These are phyloP conservation scores for Drosophila fuyamai DNA, from an alignment of 1,140 invertebrate species.

Conservation along the genomic window DNA sequence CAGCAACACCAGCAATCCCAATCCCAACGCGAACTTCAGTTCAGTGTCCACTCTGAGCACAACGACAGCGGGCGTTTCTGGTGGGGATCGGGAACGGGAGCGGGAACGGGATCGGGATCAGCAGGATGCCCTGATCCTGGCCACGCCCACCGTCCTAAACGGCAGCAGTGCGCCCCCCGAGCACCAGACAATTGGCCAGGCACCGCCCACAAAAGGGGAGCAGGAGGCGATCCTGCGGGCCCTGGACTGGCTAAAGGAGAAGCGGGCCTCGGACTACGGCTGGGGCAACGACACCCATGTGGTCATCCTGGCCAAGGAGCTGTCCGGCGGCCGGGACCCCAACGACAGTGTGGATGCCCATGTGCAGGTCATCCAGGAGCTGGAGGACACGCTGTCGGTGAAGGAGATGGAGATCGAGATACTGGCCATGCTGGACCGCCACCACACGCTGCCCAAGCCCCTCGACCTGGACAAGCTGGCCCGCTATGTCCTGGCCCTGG, in stretches of 20 bases:
- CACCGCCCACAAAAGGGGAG: constrained; percentile 85
- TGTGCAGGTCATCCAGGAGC: constrained; percentile 78
- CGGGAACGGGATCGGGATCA: neutral
- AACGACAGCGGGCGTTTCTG: neutral
- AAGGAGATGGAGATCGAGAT: constrained; percentile 94
- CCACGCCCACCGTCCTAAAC: constrained; percentile 22
- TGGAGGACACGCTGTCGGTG: constrained; percentile 91
- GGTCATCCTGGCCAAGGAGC: constrained; percentile 88
- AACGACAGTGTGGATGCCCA: constrained; percentile 84
- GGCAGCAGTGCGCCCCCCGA: constrained; percentile 19
- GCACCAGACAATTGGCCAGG: constrained; percentile 75
- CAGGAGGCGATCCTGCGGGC: constrained; percentile 88
- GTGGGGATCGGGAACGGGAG: neutral
- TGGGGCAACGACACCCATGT: constrained; percentile 92
- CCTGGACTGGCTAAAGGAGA: constrained; percentile 88
- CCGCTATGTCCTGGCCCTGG: constrained; percentile 90
- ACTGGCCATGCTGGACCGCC: constrained; percentile 88
- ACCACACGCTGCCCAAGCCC: constrained; percentile 85
- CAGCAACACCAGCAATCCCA: constrained; percentile 5
- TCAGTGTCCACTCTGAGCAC: constrained; percentile 1
- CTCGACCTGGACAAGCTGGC: constrained; percentile 90
- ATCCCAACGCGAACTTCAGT: constrained; percentile 12
- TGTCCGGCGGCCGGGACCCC: constrained; percentile 84
- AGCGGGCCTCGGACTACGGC: constrained; percentile 89
- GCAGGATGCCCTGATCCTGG: constrained; percentile 18